Base-by-base conservation (phyloP, 2,888 invertebrate genomes). In the Eristalis arbustorum region DNA sequence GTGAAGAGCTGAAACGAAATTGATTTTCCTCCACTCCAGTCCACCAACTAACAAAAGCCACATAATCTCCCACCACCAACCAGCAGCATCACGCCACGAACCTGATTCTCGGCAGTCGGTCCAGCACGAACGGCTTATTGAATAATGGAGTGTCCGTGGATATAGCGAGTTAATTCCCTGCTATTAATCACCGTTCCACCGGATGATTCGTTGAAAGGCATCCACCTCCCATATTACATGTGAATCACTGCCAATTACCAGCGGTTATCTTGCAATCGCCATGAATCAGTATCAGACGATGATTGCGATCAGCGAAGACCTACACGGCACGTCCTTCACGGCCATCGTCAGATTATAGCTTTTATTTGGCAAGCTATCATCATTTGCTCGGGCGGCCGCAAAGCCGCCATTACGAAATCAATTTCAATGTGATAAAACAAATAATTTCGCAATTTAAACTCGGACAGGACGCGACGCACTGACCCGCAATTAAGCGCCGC, bases 371-470 rank as follows among this genome's bases (percentile, higher is more conserved):
- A 77, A 78, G 77, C 85, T 66, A 85, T 85, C 69, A 85, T 85
- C 77, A 85, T 82, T 85, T 77, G 56, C 34, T 62, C 62, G 8
- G 61, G 28, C 25, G 18, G 34, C 49, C 25, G n/a, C 18, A 31
- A 28, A 23, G 40, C 31, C 62, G 74, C n/a, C 66, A 85, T 77
- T 85, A 77, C 77, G 61, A 74, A 85, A 85, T 85, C 85, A 85
- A 85, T 85, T 82, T 71, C 74, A 85, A 85, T 77, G 85, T 78
- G 85, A 82, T 85, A 85, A 85, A 78, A 82, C 85, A 85, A 85
- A 85, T 82, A 85, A 85, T 82, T 85, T 77, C 23, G 62, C 37
- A 85, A 66, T 81, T 81, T 74, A 78, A 67, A 69, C 81, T 81
- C 81, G 74, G 81, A 73, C 67, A 80, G 57, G 61, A 49, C 62